phyloP scores from a whole-genome alignment of 2,797 vertebrate genomes.

The Neosalanx taihuensis region DNA sequence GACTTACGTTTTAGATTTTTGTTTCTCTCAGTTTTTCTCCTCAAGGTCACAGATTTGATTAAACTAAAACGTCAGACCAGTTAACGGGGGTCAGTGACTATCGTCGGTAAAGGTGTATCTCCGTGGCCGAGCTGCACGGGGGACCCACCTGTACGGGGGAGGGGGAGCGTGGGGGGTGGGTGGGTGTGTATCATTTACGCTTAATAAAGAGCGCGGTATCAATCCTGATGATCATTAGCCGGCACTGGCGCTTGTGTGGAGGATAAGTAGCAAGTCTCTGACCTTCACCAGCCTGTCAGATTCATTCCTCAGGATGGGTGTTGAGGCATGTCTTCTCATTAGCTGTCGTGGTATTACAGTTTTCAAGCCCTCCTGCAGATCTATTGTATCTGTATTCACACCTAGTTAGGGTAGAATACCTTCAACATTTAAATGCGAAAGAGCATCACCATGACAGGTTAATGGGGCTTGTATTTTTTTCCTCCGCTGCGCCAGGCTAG shows the following conservation, averaged over 20 bases:
- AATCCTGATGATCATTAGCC: constrained; percentile 20
- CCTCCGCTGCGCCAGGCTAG: too few relatives aligned
- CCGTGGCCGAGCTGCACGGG: too few relatives aligned
- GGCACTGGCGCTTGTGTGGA: constrained; percentile 9
- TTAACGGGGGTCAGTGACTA: not conserved
- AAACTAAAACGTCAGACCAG: too few relatives aligned
- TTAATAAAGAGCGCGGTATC: constrained; percentile 19
- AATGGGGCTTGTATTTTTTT: too few relatives aligned
- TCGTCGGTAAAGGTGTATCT: not conserved
- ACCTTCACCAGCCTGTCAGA: constrained; percentile 28
- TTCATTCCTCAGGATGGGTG: not conserved
- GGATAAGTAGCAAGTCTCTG: constrained; percentile 1
- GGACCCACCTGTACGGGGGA: constrained; percentile 4
- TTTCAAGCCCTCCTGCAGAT: too few relatives aligned
- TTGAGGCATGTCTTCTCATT: not conserved
- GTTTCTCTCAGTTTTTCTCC: not conserved
- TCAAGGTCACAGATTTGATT: not conserved
- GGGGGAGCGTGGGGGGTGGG: not conserved
- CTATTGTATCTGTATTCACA: too few relatives aligned
- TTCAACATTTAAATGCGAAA: too few relatives aligned
- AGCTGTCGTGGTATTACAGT: too few relatives aligned
- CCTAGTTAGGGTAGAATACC: too few relatives aligned
- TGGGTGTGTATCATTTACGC: constrained; percentile 10
- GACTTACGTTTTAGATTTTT: not conserved
- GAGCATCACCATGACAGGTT: too few relatives aligned